Base-by-base conservation (phyloP, 2,888 invertebrate genomes). In the Acrocera orbiculus region DNA sequence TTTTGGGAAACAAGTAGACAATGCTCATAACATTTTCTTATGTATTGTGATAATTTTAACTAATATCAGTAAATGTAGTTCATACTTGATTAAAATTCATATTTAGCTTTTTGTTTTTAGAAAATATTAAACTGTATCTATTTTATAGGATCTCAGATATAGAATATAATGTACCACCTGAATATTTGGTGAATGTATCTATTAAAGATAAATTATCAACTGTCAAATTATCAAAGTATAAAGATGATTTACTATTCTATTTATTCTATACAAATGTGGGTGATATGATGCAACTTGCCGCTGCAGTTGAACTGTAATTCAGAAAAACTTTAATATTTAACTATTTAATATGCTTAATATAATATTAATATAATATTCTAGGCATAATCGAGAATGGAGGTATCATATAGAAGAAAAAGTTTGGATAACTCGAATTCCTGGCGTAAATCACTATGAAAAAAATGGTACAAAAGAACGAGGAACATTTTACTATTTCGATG, bases 401-500 rank as follows among this genome's bases (percentile, higher is more conserved):
- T 98, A 92, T 70, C 96, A 98, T 64, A 95, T 82, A 70, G 92
- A 93, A 60, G 96, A 98, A 61, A 86, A 92, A 63, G 89, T 96
- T 53, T 95, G 95, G 95, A 90, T 95, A 61, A 95, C 93, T 51
- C 82, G 93, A 63, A 90, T 90, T 52, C 92, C 92, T 46, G 92
- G 92, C 49, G 79, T 90, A 70, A 56, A 83, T 47, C 80, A 89
- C 55, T 74, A 85, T 49, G 90, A 96, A 62, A 96, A 95, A 65
- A 93, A 90, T 45, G 76, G 78, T 51, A 85, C 86, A 47, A 96
- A 90, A 65, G 96, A 98, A 69, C 75, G 93, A 56, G 96, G 96
- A 66, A 95, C 93, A 52, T 98, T 98, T 69, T 95, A 90, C 68
- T 93, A 93, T 67, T 98, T 98, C 63, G 98, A 98, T 67, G 90